Conservation (phyloP, 2,888 invertebrate genomes). For the Agrypnus murinus region DNA sequence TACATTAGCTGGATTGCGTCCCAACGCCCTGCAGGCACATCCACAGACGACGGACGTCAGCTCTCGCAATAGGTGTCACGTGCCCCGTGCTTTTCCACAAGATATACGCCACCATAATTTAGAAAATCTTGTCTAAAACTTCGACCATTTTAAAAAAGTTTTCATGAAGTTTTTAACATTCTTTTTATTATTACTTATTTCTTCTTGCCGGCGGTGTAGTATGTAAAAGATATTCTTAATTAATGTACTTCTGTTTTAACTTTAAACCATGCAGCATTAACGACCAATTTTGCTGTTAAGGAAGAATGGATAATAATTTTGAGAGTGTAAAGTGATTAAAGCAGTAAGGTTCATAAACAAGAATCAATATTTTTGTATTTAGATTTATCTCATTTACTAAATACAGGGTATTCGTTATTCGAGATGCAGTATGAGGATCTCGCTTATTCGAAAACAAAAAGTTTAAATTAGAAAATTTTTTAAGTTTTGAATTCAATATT, state of each 20-base stretch:
- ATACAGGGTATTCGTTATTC: too few relatives aligned
- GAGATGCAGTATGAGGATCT: too few relatives aligned
- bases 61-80: slow-evolving; percentile 38
- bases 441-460: too few relatives aligned
- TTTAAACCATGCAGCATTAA: too few relatives aligned
- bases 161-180: slow-evolving; percentile 41
- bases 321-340: too few relatives aligned
- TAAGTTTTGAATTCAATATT: too few relatives aligned
- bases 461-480: too few relatives aligned
- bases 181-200: slow-evolving; percentile 40
- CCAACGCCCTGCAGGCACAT: slow-evolving; percentile 46
- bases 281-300: too few relatives aligned
- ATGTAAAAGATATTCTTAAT: slow-evolving; percentile 31
- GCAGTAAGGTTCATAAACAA: too few relatives aligned
- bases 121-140: slow-evolving; percentile 45
- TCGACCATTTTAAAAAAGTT: slow-evolving; percentile 43
- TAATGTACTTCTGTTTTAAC: slow-evolving; percentile 8
- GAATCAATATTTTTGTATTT: too few relatives aligned
- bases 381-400: too few relatives aligned
- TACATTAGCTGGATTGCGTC: slow-evolving; percentile 63
- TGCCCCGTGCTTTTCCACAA: slow-evolving; percentile 32
- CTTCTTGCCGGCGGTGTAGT: slow-evolving; percentile 7
- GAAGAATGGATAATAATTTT: too few relatives aligned
- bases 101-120: slow-evolving; percentile 47
- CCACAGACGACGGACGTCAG: slow-evolving; percentile 45